phyloP scores from a whole-genome alignment of 2,888 invertebrate genomes.

The Sturmia bella region DNA sequence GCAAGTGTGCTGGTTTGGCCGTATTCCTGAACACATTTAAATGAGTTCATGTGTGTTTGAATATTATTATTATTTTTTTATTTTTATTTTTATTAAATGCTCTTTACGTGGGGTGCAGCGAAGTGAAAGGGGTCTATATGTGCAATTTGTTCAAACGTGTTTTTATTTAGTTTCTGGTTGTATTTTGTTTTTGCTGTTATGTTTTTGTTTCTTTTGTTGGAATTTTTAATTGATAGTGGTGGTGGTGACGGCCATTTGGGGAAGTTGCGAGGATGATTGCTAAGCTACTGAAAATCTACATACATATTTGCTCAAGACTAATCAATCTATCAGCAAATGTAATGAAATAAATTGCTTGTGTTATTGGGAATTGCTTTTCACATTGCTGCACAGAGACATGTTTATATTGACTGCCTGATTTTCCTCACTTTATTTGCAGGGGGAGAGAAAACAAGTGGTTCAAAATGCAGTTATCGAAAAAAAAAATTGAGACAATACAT shows the following conservation, averaged over 20 bases:
- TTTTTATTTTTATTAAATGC: conserved; percentile 1
- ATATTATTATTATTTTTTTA: background rate
- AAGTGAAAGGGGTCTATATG: background rate
- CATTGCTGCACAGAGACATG: too few species aligned
- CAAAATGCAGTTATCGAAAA: too few species aligned
- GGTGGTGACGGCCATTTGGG: conserved; percentile 7
- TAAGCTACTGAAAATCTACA: background rate
- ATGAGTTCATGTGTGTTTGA: background rate
- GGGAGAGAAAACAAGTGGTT: too few species aligned
- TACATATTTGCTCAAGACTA: too few species aligned
- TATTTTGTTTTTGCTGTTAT: too few species aligned
- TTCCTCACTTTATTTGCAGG: too few species aligned
- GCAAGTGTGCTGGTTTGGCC: background rate
- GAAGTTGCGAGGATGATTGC: background rate
- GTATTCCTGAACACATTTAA: background rate
- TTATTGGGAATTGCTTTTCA: too few species aligned
- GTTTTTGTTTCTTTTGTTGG: conserved; percentile 29
- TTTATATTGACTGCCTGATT: too few species aligned
- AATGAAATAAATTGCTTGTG: too few species aligned
- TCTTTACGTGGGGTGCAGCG: background rate
- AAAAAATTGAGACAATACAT: too few species aligned
- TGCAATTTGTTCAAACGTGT: conserved; percentile 29
- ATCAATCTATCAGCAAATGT: too few species aligned
- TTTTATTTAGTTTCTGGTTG: conserved; percentile 26
- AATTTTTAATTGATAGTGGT: conserved; percentile 21